Percentiles rank a stretch among this genome's conserved stretches.
These are phyloP conservation scores for Emydocephalus ijimae DNA, from an alignment of 2,113 vertebrate genomes.

Conservation along the genomic window DNA sequence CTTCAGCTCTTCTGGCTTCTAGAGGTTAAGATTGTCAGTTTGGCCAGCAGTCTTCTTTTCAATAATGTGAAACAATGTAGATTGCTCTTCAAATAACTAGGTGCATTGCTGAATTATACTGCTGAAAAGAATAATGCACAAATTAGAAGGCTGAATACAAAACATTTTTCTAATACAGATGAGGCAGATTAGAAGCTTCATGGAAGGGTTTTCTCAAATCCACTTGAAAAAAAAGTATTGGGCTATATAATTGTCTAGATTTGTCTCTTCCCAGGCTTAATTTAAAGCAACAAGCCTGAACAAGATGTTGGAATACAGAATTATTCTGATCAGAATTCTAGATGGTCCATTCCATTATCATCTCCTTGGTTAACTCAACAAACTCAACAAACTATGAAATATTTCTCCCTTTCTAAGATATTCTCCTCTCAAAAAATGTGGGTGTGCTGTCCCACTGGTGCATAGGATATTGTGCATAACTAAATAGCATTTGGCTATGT, in stretches of 20 bases:
- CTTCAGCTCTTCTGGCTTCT: not conserved
- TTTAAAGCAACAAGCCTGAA: not conserved
- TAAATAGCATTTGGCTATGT: not conserved
- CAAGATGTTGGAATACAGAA: not conserved
- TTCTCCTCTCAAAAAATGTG: not conserved
- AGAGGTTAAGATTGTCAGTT: not conserved
- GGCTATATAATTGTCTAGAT: not conserved
- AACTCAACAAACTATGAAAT: not conserved
- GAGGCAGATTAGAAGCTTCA: not conserved
- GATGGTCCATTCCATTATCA: not conserved
- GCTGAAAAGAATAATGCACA: not conserved
- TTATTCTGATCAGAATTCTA: not conserved
- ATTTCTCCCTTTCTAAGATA: not conserved
- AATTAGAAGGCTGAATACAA: not conserved
- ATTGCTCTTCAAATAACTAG: not conserved
- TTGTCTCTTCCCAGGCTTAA: not conserved
- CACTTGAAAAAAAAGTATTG: not conserved
- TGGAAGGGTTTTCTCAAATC: not conserved
- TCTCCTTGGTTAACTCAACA: not conserved
- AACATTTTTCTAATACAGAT: not conserved
- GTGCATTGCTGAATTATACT: not conserved
- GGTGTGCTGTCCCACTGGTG: not conserved
- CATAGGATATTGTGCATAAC: not conserved
- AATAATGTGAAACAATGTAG: not conserved
- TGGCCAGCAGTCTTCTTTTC: not conserved